Base-by-base conservation (phyloP, 2,888 invertebrate species). In the Alviniconcha strummeri region DNA sequence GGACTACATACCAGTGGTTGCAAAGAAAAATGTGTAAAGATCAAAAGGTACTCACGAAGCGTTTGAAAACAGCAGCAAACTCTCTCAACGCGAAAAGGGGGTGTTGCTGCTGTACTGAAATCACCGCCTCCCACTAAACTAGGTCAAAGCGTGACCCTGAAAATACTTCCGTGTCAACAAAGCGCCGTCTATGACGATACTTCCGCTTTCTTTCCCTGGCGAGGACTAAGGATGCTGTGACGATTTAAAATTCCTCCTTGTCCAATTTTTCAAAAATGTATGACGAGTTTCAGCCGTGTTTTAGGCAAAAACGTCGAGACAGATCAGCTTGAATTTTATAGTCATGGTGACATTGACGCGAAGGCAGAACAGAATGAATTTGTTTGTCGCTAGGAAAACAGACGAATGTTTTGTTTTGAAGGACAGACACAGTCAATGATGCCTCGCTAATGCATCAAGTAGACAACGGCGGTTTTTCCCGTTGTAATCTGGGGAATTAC, bases 111-210 rank as follows among this genome's bases (percentile, higher is more conserved):
- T 72, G n/a, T 60, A 17, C 13, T 36, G 19, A 76, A 82, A 82
- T 36, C 82, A 82, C 82, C 82, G 82, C 82, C 82, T 76, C 36
- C 67, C 19, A 17, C 17, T 7, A 55, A 82, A 64, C 19, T 82
- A 56, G 82, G 82, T 82, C 82, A 82, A 69, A 52, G 67, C n/a
- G 54, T 76, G 82, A 82, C 77, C 82, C 60, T 52, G 17, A 55
- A 77, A 76, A 5, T 54, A 82, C 82, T 82, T 82, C 82, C 82
- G 82, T 77, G 82, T 82, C 77, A 77, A 81, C 81, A 77, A 55
- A 82, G 82, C 82, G 82, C 76, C 82, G 13, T 82, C 82, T 82
- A 77, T 52, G 69, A 55, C 56, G 17, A 13, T 17, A 74, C 57
- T 82, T 82, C 82, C 82, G 76, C 71, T 82, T 75, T 56, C 75